Base-by-base conservation (phyloP, 2,113 vertebrate species). In the Platichthys stellatus region DNA sequence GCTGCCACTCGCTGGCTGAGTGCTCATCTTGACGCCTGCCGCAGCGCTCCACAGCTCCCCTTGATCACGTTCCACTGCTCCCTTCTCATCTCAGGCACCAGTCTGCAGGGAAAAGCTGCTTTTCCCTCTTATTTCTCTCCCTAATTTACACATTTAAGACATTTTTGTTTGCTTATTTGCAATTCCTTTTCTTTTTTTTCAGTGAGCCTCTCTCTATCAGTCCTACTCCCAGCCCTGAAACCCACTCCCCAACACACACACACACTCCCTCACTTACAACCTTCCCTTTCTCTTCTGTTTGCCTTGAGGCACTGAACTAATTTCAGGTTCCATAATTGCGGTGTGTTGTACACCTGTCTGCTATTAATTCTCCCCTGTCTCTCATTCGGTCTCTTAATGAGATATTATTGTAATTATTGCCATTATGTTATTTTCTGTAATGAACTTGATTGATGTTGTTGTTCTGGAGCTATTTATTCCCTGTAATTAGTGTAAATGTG, bases 101-200 rank as follows among this genome's bases (percentile, higher is more conserved):
- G 96, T 94, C 96, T 95, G 94, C 94, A 94, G 95, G 95, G 92
- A 90, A 97, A 97, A 97, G 96, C 96, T 94, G 96, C 95, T 96
- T 97, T 97, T 95, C 95, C 92, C 93, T 95, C 96, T 95, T 94
- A 95, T 95, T 97, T 97, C 95, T 95, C 43, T 94, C 94, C 95
- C 96, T 98, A 95, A 98, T 99, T 98, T 98, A 96, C 96, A 98
- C 97, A 97, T 98, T 97, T 95, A 96, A 98, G 96, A 95, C 96
- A 96, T 97, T 97, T 98, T 96, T 97, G 95, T 97, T 96, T 96
- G 95, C 95, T 96, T 96, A 96, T 97, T 97, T 97, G 95, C 95
- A 94, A 96, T 97, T 96, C 96, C 92, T 94, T 95, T 96, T 83
- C 88, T 83, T 89, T 89, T 86, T 49, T 43, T 13, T 86, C 84